Conservation (phyloP, 2,113 vertebrate genomes). For the Todiramphus saurophagus region DNA sequence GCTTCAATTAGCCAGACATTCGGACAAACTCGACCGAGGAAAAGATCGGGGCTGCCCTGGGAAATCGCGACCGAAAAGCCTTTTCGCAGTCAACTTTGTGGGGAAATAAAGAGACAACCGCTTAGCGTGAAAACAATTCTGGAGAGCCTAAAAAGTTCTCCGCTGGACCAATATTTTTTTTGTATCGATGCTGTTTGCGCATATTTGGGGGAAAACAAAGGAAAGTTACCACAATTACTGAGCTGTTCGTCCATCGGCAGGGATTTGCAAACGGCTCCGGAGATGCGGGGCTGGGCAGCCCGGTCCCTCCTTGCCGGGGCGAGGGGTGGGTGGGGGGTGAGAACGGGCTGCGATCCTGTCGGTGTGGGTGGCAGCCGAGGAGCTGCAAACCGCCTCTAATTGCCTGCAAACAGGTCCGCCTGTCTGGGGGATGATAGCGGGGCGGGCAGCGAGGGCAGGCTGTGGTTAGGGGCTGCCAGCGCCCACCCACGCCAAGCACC, state of each 20-base stretch:
- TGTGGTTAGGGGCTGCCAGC: not conserved
- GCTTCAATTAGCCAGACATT: not conserved
- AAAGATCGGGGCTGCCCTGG: not conserved
- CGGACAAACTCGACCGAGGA: not conserved
- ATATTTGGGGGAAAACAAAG: not conserved
- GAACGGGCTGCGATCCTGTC: not conserved
- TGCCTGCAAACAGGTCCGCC: slow-evolving; percentile 8
- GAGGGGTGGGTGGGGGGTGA: not conserved
- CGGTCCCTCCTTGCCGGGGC: not conserved
- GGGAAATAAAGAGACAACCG: rapidly evolving
- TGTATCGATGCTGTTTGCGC: not conserved
- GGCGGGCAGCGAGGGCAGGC: not conserved
- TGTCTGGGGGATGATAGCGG: not conserved
- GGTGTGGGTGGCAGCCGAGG: not conserved
- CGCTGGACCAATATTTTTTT: not conserved
- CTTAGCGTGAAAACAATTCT: not conserved
- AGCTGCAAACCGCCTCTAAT: slow-evolving; percentile 17
- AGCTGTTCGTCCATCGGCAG: not conserved
- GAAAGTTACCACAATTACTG: not conserved
- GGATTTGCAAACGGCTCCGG: not conserved
- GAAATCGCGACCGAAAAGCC: not conserved
- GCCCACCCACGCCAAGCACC: not conserved
- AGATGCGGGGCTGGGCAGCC: not conserved
- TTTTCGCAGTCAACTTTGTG: not conserved
- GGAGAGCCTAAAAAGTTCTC: not conserved